Evolutionary conservation across 2,888 invertebrate species (phyloP).

Genomic region (Zelleria hepariella): DNA sequence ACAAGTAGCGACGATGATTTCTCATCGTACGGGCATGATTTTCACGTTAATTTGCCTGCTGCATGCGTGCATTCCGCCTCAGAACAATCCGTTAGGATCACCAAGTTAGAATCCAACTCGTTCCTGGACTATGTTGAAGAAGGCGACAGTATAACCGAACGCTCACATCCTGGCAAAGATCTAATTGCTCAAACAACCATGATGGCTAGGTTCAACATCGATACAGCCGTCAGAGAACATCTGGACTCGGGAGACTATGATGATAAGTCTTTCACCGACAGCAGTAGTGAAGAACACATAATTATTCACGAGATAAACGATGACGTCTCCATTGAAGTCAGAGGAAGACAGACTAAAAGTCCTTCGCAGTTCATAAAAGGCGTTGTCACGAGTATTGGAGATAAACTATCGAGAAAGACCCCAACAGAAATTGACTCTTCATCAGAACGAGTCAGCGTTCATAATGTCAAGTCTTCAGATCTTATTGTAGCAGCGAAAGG

Average conservation of each 20-base stretch:
- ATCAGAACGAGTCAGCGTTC: slow-evolving; percentile 40
- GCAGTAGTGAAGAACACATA: slow-evolving; percentile 55
- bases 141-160: slow-evolving; percentile 47
- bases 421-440: slow-evolving; percentile 18
- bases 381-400: slow-evolving; percentile 36
- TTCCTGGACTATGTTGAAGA: slow-evolving; percentile 54
- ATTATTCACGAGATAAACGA: slow-evolving; percentile 34
- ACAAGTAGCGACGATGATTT: slow-evolving; percentile 62
- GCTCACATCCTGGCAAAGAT: slow-evolving; percentile 43
- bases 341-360: slow-evolving; percentile 28
- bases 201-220: slow-evolving; percentile 62
- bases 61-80: slow-evolving; percentile 40
- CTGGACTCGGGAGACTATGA: slow-evolving; percentile 56
- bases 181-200: slow-evolving; percentile 53
- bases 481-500: slow-evolving; percentile 40
- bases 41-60: slow-evolving; percentile 46
- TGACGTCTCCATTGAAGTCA: slow-evolving; percentile 19
- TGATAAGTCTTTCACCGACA: slow-evolving; percentile 53
- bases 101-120: slow-evolving; percentile 51
- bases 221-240: slow-evolving; percentile 50
- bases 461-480: slow-evolving; percentile 47
- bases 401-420: slow-evolving; percentile 33
- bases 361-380: slow-evolving; percentile 40
- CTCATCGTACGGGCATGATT: slow-evolving; percentile 61
- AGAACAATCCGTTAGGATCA: slow-evolving; percentile 47